Conservation (phyloP, 2,113 vertebrate genomes). For the Crotalus horridus region DNA sequence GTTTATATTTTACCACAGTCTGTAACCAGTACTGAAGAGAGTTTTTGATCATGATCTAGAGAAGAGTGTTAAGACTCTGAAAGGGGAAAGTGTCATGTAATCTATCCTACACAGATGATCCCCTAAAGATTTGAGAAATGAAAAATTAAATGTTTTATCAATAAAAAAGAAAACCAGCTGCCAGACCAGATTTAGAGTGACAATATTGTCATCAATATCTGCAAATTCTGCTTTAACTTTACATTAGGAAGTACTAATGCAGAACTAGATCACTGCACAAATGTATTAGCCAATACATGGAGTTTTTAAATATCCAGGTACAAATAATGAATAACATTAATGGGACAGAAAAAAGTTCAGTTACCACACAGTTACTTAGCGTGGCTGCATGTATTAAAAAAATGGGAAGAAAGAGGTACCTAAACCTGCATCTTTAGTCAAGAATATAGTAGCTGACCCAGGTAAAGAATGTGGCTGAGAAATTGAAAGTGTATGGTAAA, state of each 20-base stretch:
- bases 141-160: not conserved
- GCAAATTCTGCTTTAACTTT: not conserved
- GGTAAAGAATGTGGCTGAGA: not conserved
- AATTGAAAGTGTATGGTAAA: not conserved
- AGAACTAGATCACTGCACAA: not conserved
- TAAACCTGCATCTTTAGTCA: not conserved
- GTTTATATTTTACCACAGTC: not conserved
- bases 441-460: not conserved
- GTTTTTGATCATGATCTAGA: not conserved
- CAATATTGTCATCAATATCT: not conserved
- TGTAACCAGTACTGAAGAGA: not conserved
- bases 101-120: not conserved
- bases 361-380: not conserved
- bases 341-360: not conserved
- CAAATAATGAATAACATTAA: not conserved
- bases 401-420: not conserved
- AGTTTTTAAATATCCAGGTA: not conserved
- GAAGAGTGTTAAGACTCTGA: not conserved
- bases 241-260: not conserved
- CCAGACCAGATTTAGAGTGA: not conserved
- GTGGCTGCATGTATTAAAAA: not conserved
- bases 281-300: not conserved
- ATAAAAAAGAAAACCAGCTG: not conserved
- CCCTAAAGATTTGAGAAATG: not conserved
- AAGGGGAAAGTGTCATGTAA: not conserved